Percentiles rank a stretch among this genome's conserved stretches.
Conservation (phyloP, 1,140 invertebrate species). For the Papilio aristodemus region DNA sequence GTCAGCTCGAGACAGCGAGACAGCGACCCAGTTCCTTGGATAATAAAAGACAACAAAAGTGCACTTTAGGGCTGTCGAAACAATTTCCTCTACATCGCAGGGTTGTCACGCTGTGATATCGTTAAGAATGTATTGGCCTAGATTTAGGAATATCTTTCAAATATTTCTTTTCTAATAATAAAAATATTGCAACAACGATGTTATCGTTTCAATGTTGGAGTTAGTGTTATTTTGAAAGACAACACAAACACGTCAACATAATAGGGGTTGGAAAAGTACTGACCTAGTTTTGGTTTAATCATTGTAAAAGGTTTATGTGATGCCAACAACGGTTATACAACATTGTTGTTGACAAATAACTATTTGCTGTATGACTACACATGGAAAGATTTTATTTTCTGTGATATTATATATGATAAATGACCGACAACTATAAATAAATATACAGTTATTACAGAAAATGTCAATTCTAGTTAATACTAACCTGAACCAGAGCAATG, state of each 20-base stretch:
- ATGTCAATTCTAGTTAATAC: not conserved
- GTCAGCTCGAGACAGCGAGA: slow-evolving; percentile 15
- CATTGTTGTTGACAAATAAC: not conserved
- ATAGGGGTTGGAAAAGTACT: not conserved
- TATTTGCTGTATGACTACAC: too few species aligned
- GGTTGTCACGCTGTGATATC: not conserved
- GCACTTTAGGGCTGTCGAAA: slow-evolving; percentile 14
- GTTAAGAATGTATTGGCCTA: slow-evolving; percentile 7
- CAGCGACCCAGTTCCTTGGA: slow-evolving; percentile 24
- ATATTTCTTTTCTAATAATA: not conserved
- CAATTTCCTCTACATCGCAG: not conserved
- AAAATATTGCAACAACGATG: not conserved
- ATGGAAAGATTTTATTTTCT: too few species aligned
- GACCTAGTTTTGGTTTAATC: slow-evolving; percentile 1
- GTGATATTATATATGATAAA: too few species aligned
- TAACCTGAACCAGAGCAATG: slow-evolving; percentile 89
- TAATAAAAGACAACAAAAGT: slow-evolving; percentile 29
- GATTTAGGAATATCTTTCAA: not conserved
- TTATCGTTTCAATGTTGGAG: not conserved
- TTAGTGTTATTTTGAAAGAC: not conserved
- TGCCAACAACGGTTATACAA: not conserved
- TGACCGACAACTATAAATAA: too few species aligned
- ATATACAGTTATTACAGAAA: too few species aligned
- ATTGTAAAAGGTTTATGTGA: not conserved
- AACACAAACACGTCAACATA: not conserved